Conservation (phyloP, 2,797 vertebrate species). For the Xiphophorus birchmanni region DNA sequence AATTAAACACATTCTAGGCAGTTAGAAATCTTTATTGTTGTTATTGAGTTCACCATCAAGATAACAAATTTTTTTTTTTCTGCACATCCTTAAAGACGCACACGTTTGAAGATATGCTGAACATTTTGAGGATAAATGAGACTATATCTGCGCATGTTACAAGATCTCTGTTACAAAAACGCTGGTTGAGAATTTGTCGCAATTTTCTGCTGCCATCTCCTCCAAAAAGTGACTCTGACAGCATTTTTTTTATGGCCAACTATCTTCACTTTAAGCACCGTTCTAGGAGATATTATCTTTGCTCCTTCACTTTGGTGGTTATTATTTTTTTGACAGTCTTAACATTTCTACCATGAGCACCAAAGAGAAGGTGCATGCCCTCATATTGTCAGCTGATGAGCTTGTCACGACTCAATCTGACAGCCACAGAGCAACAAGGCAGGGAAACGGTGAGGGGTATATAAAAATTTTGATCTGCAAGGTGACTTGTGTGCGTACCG, state of each 20-base stretch:
- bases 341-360: background rate
- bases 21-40: background rate
- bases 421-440: background rate
- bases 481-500: background rate
- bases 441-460: background rate
- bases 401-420: background rate
- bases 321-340: background rate
- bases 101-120: background rate
- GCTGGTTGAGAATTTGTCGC: background rate
- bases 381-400: conserved; percentile 1
- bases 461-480: background rate
- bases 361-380: background rate
- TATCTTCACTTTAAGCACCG: background rate
- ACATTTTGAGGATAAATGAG: background rate
- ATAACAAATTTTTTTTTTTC: background rate
- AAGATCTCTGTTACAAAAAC: background rate
- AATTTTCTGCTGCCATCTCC: background rate
- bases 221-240: background rate
- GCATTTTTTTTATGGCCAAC: background rate
- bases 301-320: background rate
- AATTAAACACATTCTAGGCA: background rate
- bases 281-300: background rate
- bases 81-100: background rate
- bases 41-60: background rate
- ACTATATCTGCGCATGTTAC: background rate